A percentile compares a stretch with the other conserved stretches of the same genome.
These are phyloP conservation scores for Bos taurus DNA, from an alignment of 2,113 vertebrate genomes.

Conservation along the genomic window ARS-UCD2.0 NC_037357.1:132208501-132209000, in stretches of 20 bases:
- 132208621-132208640: neutral
- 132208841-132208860: neutral
- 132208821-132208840: neutral
- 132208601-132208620: neutral
- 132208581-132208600: neutral
- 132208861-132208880: neutral
- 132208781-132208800: neutral
- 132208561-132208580: neutral
- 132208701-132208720: neutral
- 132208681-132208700: neutral
- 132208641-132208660: neutral
- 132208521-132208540: neutral
- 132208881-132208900: neutral
- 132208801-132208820: neutral
- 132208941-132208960: neutral
- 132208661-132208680: neutral
- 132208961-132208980: neutral
- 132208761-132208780: neutral
- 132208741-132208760: neutral
- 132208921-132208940: neutral
- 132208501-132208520: neutral
- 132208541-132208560: neutral
- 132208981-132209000: neutral
- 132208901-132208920: neutral
- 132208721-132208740: neutral